Base-by-base conservation (phyloP, 2,113 vertebrate species). In the Notiomystis cincta region DNA sequence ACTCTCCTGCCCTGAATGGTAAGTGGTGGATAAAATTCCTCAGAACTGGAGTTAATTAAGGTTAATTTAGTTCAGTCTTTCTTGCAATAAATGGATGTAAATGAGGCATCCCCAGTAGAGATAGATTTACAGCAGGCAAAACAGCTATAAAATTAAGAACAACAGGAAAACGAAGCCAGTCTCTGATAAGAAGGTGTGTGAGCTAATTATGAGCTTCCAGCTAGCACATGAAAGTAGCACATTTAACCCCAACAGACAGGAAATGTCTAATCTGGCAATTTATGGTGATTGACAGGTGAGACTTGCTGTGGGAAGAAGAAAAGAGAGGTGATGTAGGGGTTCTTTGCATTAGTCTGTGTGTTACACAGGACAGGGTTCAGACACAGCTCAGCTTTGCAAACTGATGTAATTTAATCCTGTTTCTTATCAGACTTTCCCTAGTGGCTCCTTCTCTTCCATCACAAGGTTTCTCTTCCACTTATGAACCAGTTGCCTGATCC, bases 121-220 rank as follows among this genome's bases (percentile, higher is more conserved):
- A 93, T 86, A 96, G 95, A 89, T 96, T 96, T 97, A 96, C 30
- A 35, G 69, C 93, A 75, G 69, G 80, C 53, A 87, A 94, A 96
- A 65, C 75, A 64, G 72, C 90, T 72, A 84, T 96, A 94, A 96
- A 97, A 93, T 71, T 81, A 96, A 90, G 82, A 96, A 87, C 77
- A 97, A 95, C 93, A 93, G 92, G 95, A 96, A 96, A 93, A 96
- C 20, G 3, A 58, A 97, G 69, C 83, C 25, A 42, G 80, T 82
- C 37, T 53, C 92, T 84, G 96, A 96, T 96, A 96, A 97, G 95
- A 92, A 94, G 92, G 92, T 96, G 92, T 96, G 96, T 94, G 72
- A 97, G 69, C 69, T 96, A 90, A 96, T 96, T 90, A 93, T 78
- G 77, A 83, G 38, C 56, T 93, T 96, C 87, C 82, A 94, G 79